Evolutionary conservation across 2,888 invertebrate species (phyloP), one percentile per base, ranked within the genome.

Genomic region (Drosophila nigritarsus): DNA sequence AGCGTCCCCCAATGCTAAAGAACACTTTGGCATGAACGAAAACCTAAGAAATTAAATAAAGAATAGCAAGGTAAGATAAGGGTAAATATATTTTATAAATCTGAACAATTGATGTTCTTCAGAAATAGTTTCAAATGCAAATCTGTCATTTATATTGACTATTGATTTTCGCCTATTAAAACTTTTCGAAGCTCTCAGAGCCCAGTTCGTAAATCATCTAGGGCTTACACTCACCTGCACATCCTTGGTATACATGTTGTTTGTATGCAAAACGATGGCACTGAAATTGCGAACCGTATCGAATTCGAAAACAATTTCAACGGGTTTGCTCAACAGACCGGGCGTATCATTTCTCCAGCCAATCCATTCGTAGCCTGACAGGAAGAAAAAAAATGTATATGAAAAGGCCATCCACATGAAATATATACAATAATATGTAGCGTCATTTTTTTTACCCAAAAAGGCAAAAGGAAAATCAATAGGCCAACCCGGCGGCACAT

Each of bases 291-390:
- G 94, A 60, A 96, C 95, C 78, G 94, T 94, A 92, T 97, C 96
- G 93, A 97, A 97, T 92, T 96, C 96, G 92, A 97, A 97, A 53
- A 95, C 94, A 71, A 97, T 95, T 92, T 96, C 96, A 38, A 97
- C 94, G 20, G 96, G 96, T 80, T 94, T 94, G 58, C 95, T 95
- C 61, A 94, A 91, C 93, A 95, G 94, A 49, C 94, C 95, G 40
- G 94, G 94, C 20, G 95, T 95, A 90, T 96, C 95, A 87, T 96
- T 96, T 87, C 95, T 94, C 97, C 97, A 97, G 60, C 97, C 97
- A 58, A 97, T 95, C 97, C 97, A 97, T 92, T 96, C 96, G 91
- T 96, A 96, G 70, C 96, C 96, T 95, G 90, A 92, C 58, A 67
- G 89, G 36, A 93, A 92, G 58, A 65, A 51, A 70, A 36, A 74